Evolutionary conservation across 2,888 invertebrate species (phyloP).

Genomic region (Campoplex nolae): DNA sequence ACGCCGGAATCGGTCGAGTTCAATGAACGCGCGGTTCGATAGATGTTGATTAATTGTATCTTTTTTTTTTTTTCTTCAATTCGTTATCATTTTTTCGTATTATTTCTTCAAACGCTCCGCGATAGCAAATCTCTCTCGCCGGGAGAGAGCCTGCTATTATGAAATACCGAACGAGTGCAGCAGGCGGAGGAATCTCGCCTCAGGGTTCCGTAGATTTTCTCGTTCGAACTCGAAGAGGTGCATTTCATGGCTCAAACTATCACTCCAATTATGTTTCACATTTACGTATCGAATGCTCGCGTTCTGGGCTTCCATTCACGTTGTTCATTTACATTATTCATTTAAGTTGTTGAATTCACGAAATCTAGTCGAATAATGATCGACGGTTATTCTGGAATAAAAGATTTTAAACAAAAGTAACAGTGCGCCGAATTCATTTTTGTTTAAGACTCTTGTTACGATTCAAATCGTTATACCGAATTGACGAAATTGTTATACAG

Average conservation of each 20-base stretch:
- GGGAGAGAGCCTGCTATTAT: conserved; percentile 72
- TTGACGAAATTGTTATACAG: too few species aligned
- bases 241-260: conserved; percentile 21
- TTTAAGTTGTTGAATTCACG: not conserved
- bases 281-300: not conserved
- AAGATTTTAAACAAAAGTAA: not conserved
- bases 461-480: too few species aligned
- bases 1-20: not conserved
- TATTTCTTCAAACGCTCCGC: conserved; percentile 1
- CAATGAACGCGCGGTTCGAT: not conserved
- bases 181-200: conserved; percentile 44
- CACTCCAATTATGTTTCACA: not conserved
- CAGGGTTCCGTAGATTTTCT: conserved; percentile 54
- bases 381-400: not conserved
- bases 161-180: conserved; percentile 73
- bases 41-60: not conserved
- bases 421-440: too few species aligned
- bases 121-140: not conserved
- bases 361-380: too few species aligned
- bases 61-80: not conserved
- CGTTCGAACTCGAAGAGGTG: conserved; percentile 73
- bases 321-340: not conserved
- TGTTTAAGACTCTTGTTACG: too few species aligned
- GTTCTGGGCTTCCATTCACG: not conserved
- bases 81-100: not conserved